These are phyloP conservation scores for Eulemur albifrons DNA, from an alignment of 2,797 vertebrate genomes.

Conservation along the genomic window DNA sequence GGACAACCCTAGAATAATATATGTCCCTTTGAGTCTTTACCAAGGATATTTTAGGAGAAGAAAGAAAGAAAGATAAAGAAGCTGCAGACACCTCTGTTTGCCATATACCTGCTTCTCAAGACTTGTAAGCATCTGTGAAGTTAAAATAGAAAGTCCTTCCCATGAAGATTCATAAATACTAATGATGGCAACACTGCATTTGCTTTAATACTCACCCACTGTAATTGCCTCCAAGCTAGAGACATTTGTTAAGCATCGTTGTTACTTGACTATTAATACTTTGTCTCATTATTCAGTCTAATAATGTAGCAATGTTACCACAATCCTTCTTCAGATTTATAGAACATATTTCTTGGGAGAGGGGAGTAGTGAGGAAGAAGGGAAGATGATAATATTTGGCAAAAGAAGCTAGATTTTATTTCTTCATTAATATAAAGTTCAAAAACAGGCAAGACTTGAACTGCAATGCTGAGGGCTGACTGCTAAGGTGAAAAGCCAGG, in stretches of 20 bases:
- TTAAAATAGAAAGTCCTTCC: slow-evolving; percentile 48
- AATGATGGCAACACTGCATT: background rate
- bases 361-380: background rate
- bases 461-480: background rate
- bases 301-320: background rate
- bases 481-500: slow-evolving; percentile 1
- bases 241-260: background rate
- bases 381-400: background rate
- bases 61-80: slow-evolving; percentile 20
- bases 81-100: background rate
- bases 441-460: background rate
- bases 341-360: background rate
- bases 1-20: slow-evolving; percentile 14
- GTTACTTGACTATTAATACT: background rate
- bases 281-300: slow-evolving; percentile 30
- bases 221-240: background rate
- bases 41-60: background rate
- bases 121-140: slow-evolving; percentile 41
- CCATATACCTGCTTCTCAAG: slow-evolving; percentile 45
- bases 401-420: slow-evolving; percentile 26
- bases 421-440: background rate
- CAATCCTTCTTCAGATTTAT: background rate
- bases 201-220: background rate
- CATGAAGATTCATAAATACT: background rate
- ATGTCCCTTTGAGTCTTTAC: slow-evolving; percentile 28